These are phyloP conservation scores for Thysanoteuthis rhombus DNA, from an alignment of 2,888 invertebrate species.

Conservation along the genomic window DNA sequence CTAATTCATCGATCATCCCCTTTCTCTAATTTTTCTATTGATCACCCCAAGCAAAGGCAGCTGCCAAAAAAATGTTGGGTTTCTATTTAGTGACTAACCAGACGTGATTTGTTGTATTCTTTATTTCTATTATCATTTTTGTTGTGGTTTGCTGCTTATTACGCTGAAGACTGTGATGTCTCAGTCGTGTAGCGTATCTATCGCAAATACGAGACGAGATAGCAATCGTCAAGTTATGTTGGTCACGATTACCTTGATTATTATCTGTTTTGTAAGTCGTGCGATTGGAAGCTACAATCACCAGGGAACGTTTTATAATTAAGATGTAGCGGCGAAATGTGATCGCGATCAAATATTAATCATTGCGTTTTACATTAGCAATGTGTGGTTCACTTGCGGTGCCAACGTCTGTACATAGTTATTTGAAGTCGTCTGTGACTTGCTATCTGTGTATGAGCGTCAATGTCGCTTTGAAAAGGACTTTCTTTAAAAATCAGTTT, in stretches of 20 bases:
- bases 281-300: not conserved
- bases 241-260: not conserved
- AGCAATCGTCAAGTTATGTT: not conserved
- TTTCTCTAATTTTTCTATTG: no score
- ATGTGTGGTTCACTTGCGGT: not conserved
- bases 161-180: not conserved
- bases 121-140: not conserved
- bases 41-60: no score
- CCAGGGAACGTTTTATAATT: not conserved
- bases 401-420: not conserved
- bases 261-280: not conserved
- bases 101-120: not conserved
- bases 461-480: not conserved
- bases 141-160: not conserved
- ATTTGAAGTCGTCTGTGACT: not conserved
- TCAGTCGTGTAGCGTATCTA: not conserved
- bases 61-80: no score
- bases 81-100: no score
- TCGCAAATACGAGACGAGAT: not conserved
- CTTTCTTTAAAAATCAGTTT: not conserved
- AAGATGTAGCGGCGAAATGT: not conserved
- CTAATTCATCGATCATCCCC: no score
- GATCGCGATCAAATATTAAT: not conserved
- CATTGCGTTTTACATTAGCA: not conserved
- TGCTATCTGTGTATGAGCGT: not conserved